Conservation (phyloP, 2,797 vertebrate species). For the Lycodopsis pacificus region DNA sequence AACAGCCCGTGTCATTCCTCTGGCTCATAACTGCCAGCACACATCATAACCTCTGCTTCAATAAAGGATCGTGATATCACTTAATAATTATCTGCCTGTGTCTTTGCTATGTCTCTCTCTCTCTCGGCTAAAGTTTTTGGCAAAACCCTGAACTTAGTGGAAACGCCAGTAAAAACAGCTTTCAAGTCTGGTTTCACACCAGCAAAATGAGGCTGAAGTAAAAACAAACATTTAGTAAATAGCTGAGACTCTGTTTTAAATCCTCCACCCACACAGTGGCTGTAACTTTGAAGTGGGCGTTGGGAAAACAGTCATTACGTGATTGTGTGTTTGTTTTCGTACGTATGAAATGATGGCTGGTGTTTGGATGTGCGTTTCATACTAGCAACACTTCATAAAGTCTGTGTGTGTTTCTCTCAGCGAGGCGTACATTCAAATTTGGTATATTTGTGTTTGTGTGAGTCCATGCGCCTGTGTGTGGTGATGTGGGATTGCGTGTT, state of each 20-base stretch:
- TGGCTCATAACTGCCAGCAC: slow-evolving; percentile 57
- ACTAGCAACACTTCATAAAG: slow-evolving; percentile 25
- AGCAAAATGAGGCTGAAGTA: background rate
- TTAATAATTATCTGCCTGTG: slow-evolving; percentile 36
- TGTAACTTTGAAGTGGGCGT: background rate
- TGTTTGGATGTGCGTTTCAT: slow-evolving; percentile 12
- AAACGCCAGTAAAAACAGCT: background rate
- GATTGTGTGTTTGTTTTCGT: slow-evolving; percentile 43
- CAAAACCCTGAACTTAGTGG: background rate
- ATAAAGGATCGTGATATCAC: slow-evolving; percentile 39
- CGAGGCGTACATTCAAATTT: background rate
- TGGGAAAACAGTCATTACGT: slow-evolving; percentile 35
- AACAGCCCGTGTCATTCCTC: slow-evolving; percentile 57
- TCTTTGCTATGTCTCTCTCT: slow-evolving; percentile 15
- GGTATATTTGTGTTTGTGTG: background rate
- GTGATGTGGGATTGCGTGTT: slow-evolving; percentile 12
- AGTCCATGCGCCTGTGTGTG: background rate
- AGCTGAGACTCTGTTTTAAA: background rate
- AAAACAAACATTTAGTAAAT: background rate
- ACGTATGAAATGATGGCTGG: slow-evolving; percentile 2
- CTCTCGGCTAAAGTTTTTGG: background rate
- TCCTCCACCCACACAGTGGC: background rate
- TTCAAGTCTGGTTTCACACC: background rate
- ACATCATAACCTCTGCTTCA: slow-evolving; percentile 59
- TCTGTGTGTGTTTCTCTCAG: slow-evolving; percentile 14